These are phyloP conservation scores for Lamellibrachia satsuma DNA, from an alignment of 2,888 invertebrate genomes.

Conservation along the genomic window DNA sequence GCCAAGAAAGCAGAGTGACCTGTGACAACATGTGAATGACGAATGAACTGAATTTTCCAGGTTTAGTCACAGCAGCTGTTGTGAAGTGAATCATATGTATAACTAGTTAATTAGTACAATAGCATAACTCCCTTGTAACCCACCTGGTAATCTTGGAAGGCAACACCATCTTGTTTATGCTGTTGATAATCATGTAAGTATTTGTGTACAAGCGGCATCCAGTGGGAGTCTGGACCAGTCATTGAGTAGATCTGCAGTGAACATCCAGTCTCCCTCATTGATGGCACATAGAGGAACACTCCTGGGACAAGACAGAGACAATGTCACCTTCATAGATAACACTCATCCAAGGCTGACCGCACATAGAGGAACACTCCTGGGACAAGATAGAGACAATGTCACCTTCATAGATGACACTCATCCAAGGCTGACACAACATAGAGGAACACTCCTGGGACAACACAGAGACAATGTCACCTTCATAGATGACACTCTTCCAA, in stretches of 20 bases:
- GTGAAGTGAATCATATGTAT: background rate
- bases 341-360: background rate
- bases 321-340: background rate
- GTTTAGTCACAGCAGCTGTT: background rate
- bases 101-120: background rate
- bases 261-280: background rate
- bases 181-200: slow-evolving; percentile 1
- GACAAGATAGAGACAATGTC: too few relatives aligned
- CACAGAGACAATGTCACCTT: too few relatives aligned
- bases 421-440: too few relatives aligned
- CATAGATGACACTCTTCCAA: too few relatives aligned
- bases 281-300: background rate
- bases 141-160: background rate
- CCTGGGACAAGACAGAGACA: background rate
- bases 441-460: too few relatives aligned
- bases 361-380: background rate
- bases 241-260: background rate
- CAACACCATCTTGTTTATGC: background rate
- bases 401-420: too few relatives aligned
- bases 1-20: too few relatives aligned
- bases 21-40: background rate
- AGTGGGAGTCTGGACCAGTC: background rate
- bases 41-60: background rate
- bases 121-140: background rate
- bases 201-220: background rate